Conservation (phyloP, 2,797 vertebrate genomes). For the Protosalanx chinensis region DNA sequence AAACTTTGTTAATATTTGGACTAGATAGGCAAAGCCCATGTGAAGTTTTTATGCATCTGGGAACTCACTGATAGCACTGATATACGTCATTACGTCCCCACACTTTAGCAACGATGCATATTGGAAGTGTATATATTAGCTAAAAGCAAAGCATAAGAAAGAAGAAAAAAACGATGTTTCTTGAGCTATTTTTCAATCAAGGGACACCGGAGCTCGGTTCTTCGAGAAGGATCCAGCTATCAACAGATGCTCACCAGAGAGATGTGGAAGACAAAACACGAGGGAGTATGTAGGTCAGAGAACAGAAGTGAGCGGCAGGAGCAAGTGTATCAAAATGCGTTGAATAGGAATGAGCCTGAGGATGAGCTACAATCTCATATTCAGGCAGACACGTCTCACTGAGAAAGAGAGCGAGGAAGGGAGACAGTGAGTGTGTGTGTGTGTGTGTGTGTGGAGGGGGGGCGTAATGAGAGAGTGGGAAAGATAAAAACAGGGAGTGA, state of each 20-base stretch:
- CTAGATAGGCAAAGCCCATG: too few relatives aligned
- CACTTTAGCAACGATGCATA: too few relatives aligned
- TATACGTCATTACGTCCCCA: too few relatives aligned
- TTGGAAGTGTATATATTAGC: too few relatives aligned
- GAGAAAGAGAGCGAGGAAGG: not conserved
- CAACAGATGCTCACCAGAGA: not conserved
- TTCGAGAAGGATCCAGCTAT: too few relatives aligned
- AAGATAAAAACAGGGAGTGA: not conserved
- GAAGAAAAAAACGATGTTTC: too few relatives aligned
- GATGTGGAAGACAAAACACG: not conserved
- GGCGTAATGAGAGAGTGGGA: not conserved
- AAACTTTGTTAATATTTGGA: too few relatives aligned
- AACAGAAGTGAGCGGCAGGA: slow-evolving; percentile 10
- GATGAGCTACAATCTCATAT: slow-evolving; percentile 1
- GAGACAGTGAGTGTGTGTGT: not conserved
- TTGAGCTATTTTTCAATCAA: too few relatives aligned
- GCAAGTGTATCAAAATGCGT: slow-evolving; percentile 14
- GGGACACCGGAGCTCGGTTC: too few relatives aligned
- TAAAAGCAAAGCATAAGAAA: too few relatives aligned
- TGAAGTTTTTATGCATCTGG: too few relatives aligned
- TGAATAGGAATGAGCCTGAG: slow-evolving; percentile 23
- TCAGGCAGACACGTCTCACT: slow-evolving; percentile 4
- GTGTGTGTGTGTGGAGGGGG: not conserved
- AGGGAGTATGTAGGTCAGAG: slow-evolving; percentile 12
- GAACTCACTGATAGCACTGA: too few relatives aligned